Base-by-base conservation (phyloP, 2,888 invertebrate species). In the Meteorus colon region DNA sequence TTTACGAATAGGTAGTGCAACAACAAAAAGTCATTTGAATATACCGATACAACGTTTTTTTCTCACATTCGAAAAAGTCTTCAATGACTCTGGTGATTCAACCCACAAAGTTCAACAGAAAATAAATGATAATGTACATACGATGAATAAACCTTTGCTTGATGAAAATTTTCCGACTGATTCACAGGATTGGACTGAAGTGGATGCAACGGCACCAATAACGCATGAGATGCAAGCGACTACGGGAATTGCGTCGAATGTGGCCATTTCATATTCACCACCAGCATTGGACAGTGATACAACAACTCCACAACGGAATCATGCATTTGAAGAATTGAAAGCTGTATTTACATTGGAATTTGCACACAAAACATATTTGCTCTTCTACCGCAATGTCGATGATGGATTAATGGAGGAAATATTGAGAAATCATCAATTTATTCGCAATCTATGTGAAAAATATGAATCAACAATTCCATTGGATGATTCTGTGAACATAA, bases 331-430 rank as follows among this genome's bases (percentile, higher is more conserved):
- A 82, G 97, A 98, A 90, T 90, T 98, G 37, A 92, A 93, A 59
- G 91, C 93, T 85, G 96, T 97, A 0, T 97, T 98, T 88, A 95
- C 95, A 24, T 92, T 95, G 3, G 95, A 96, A 86, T 91, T 98
- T 77, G 98, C 98, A 0, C 94, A 96, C 85, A 92, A 93, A 73
- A 93, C 96, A 0, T 98, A 97, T 88, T 90, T 94, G 27, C 92
- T 94, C 0, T 95, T 97, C 86, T 91, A 94, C 62, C 94, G 94
- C 82, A 93, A 95, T 81, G 91, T 96, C 10, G 95, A 95, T 1
- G 92, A 92, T 5, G 92, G 92, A 60, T 92, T 93, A 0, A 92
- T 96, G 92, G 93, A 94, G 81, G 92, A 94, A 27, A 92, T 94
- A 6, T 90, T 96, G 45, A 93, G 94, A 84, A 97, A 97, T 90